phyloP scores from a whole-genome alignment of 30 jellyfish, hydroid and myxozoan genomes.

The Pseudorhiza aurosa region DNA sequence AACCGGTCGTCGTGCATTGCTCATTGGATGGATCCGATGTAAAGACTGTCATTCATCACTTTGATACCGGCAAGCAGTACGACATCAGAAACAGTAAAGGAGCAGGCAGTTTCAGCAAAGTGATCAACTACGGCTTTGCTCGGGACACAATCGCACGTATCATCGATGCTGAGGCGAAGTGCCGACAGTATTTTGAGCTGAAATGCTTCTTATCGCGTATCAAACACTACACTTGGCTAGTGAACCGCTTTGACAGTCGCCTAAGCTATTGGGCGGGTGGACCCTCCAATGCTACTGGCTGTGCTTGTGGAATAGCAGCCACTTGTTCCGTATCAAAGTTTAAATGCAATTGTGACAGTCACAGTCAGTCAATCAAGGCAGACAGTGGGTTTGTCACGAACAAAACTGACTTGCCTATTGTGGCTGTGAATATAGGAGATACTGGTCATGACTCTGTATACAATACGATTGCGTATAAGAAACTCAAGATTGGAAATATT shows the following conservation, averaged over 20 bases:
- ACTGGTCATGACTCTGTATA: background rate
- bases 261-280: constrained; percentile 60
- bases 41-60: background rate
- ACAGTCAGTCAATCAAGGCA: background rate
- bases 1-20: background rate
- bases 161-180: background rate
- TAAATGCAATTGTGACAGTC: constrained; percentile 33
- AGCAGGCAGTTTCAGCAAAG: background rate
- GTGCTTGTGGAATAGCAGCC: constrained; percentile 31
- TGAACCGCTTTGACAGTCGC: background rate
- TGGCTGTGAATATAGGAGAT: constrained; percentile 4
- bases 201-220: background rate
- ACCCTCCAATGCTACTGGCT: constrained; percentile 32
- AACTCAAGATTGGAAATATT: constrained; percentile 10
- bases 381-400: constrained; percentile 32
- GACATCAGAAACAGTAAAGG: background rate
- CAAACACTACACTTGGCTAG: background rate
- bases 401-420: constrained; percentile 46
- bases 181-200: background rate
- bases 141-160: background rate
- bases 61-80: background rate
- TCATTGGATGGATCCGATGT: background rate
- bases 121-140: background rate
- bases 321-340: background rate
- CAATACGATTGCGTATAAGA: background rate